A percentile compares a stretch with the other conserved stretches of the same genome.
These are phyloP conservation scores for Drosophila lowei DNA, from an alignment of 1,140 invertebrate species.

Conservation along the genomic window DNA sequence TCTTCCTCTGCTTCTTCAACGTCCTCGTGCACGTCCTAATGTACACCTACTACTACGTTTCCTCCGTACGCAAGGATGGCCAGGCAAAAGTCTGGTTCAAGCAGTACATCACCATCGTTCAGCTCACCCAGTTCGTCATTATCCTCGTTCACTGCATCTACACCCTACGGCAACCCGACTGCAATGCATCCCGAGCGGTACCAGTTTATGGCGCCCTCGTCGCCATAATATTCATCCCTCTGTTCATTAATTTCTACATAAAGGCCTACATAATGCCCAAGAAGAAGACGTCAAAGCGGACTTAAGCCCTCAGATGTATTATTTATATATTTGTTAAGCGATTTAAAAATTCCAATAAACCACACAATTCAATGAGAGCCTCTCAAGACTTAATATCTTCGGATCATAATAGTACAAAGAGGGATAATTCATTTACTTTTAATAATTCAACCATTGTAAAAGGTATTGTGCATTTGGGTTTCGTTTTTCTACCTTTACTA, in stretches of 20 bases:
- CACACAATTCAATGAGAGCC: no score
- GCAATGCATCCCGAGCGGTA: conserved; percentile 78
- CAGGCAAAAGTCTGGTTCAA: conserved; percentile 33
- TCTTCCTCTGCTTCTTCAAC: conserved; percentile 40
- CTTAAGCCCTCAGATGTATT: no score
- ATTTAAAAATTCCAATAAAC: no score
- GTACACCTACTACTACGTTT: conserved; percentile 40
- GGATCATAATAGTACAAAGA: no score
- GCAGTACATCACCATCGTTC: conserved; percentile 40
- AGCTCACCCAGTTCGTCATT: conserved; percentile 30
- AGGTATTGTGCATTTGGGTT: no score
- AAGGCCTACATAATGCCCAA: conserved; percentile 17
- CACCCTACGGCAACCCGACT: conserved; percentile 84
- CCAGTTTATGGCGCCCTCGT: neutral
- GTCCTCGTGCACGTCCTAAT: conserved; percentile 35
- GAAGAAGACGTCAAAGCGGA: neutral
- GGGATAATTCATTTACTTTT: no score
- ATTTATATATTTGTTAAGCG: no score
- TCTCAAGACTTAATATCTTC: no score
- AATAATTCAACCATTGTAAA: no score
- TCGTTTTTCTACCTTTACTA: no score
- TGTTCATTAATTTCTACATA: conserved; percentile 23
- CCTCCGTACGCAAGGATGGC: neutral
- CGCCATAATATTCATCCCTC: conserved; percentile 4
- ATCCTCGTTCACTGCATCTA: conserved; percentile 20